Conservation (phyloP, 2,888 invertebrate genomes). For the Pyrochroa serraticornis region DNA sequence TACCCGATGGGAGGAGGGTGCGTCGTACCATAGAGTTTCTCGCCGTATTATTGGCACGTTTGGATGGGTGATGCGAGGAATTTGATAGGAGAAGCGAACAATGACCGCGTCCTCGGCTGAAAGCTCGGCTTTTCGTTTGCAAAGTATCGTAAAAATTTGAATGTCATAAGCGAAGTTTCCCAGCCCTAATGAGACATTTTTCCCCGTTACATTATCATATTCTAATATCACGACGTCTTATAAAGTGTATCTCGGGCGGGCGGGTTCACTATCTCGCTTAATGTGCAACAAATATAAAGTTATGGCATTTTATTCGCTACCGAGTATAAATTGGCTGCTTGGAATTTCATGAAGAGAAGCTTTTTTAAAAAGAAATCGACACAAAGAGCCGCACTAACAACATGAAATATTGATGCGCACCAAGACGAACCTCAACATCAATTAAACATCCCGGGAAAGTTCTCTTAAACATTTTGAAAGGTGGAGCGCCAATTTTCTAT, state of each 20-base stretch:
- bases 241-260: too few relatives aligned
- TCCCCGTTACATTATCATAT: not conserved
- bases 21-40: not conserved
- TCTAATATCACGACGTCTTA: slow-evolving; percentile 3
- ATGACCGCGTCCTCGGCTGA: not conserved
- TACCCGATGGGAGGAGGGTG: slow-evolving; percentile 9
- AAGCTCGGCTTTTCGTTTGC: not conserved
- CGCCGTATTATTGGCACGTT: slow-evolving; percentile 2
- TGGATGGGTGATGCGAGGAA: not conserved
- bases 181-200: too few relatives aligned
- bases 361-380: slow-evolving; percentile 22
- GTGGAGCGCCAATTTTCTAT: not conserved
- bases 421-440: not conserved
- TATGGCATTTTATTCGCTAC: slow-evolving; percentile 18
- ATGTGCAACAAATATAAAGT: slow-evolving; percentile 6
- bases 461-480: not conserved
- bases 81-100: slow-evolving; percentile 3
- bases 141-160: not conserved
- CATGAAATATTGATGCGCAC: slow-evolving; percentile 16
- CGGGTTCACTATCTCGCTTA: too few relatives aligned
- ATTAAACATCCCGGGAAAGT: not conserved
- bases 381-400: slow-evolving; percentile 14
- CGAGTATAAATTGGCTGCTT: slow-evolving; percentile 23
- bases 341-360: slow-evolving; percentile 20
- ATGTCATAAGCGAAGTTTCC: too few relatives aligned